phyloP scores from a whole-genome alignment of 2,797 vertebrate genomes.

The Esox masquinongy region DNA sequence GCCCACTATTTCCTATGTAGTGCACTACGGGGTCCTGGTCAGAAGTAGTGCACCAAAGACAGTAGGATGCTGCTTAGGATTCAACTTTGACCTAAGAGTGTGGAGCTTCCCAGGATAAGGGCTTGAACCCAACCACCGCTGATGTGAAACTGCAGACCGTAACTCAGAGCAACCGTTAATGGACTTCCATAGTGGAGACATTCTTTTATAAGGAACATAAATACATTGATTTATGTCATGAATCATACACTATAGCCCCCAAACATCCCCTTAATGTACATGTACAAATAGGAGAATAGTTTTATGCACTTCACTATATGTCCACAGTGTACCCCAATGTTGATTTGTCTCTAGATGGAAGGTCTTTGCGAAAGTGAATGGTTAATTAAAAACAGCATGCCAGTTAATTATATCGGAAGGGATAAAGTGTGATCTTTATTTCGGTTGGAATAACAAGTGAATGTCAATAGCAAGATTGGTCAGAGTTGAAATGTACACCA shows the following conservation, averaged over 20 bases:
- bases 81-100: constrained; percentile 8
- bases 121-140: constrained; percentile 50
- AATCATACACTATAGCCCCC: constrained; percentile 46
- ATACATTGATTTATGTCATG: constrained; percentile 51
- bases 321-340: no score
- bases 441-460: neutral
- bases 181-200: constrained; percentile 70
- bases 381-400: neutral
- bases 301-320: neutral
- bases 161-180: constrained; percentile 45
- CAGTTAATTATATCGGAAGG: no score
- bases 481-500: neutral
- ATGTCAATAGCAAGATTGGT: neutral
- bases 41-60: no score
- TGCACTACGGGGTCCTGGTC: constrained; percentile 10
- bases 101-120: constrained; percentile 30
- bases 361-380: neutral
- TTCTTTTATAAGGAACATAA: constrained; percentile 55
- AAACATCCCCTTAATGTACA: constrained; percentile 24
- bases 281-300: constrained; percentile 45
- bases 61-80: no score
- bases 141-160: constrained; percentile 7
- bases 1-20: no score
- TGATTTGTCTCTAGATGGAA: neutral
- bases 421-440: neutral